Conservation (phyloP, 1,140 invertebrate species). For the Gryon sp. region DNA sequence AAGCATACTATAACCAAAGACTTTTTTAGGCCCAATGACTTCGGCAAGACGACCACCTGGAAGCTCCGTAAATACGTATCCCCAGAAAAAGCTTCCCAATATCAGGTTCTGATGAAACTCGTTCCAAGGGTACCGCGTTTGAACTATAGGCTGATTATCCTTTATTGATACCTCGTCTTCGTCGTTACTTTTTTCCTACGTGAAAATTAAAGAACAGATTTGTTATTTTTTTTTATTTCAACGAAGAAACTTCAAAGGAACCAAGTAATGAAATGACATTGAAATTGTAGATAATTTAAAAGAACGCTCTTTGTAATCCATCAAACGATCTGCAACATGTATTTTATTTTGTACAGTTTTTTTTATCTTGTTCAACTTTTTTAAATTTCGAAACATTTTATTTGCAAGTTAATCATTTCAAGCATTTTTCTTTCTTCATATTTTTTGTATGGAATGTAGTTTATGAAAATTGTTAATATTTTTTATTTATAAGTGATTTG, state of each 20-base stretch:
- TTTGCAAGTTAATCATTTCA: no score
- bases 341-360: no score
- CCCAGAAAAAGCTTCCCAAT: slow-evolving; percentile 93
- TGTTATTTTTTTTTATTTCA: no score
- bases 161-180: slow-evolving; percentile 26
- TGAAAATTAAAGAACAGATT: slow-evolving; percentile 16
- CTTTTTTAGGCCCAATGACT: slow-evolving; percentile 87
- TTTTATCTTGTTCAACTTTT: no score
- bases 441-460: no score
- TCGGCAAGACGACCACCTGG: slow-evolving; percentile 92
- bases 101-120: slow-evolving; percentile 88
- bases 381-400: no score
- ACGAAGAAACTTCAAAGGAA: no score
- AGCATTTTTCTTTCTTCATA: not conserved
- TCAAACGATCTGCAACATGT: no score
- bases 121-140: slow-evolving; percentile 84
- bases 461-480: no score
- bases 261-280: no score
- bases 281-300: no score
- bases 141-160: slow-evolving; percentile 55
- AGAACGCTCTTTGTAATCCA: no score
- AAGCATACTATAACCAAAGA: slow-evolving; percentile 92
- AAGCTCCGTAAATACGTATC: slow-evolving; percentile 92
- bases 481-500: not conserved
- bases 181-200: slow-evolving; percentile 8